Evolutionary conservation across 2,888 invertebrate genomes (phyloP), one percentile per base, ranked within the genome.

Genomic region (Drosophila cyrtoloma): DNA sequence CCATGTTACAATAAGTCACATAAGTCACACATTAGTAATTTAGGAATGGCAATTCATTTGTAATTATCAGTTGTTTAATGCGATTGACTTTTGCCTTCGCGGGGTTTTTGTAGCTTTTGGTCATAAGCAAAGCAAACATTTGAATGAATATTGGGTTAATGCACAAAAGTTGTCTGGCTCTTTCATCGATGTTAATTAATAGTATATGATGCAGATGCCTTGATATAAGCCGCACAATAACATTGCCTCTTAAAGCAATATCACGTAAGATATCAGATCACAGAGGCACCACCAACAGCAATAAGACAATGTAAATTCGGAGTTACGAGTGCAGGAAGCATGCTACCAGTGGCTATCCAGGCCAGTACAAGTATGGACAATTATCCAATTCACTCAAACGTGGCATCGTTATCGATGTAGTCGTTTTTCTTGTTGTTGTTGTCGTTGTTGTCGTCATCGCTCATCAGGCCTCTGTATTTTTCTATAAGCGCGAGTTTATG

Each of bases 311-410:
- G 64, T 50, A 51, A 35, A 42, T 30, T 26, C n/a, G 19, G 42
- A 44, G 26, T 39, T 50, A 35, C 50, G 42, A 44, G 22, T 56
- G 19, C 61, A 67, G 62, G 60, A 56, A 77, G 58, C 55, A 19
- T 26, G 47, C 57, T 33, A 53, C 61, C 62, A 56, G 55, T 57
- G 47, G 58, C 53, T 51, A 47, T 14, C 33, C 42, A 59, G 44
- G 50, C 78, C 73, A 72, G 60, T 80, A 51, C 80, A 75, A 70
- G 75, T 75, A 76, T 76, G 64, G 47, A 50, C 84, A 86, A 90
- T 86, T 86, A 89, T 90, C 87, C 72, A 90, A 86, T 90, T 89
- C 91, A 90, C 30, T 86, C 78, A 72, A 74, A 84, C 81, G 84
- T 82, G 47, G 61, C 68, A 68, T 61, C 37, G 65, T 56, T 57